Evolutionary conservation across 2,888 invertebrate species (phyloP).

Genomic region (Leucoma salicis): DNA sequence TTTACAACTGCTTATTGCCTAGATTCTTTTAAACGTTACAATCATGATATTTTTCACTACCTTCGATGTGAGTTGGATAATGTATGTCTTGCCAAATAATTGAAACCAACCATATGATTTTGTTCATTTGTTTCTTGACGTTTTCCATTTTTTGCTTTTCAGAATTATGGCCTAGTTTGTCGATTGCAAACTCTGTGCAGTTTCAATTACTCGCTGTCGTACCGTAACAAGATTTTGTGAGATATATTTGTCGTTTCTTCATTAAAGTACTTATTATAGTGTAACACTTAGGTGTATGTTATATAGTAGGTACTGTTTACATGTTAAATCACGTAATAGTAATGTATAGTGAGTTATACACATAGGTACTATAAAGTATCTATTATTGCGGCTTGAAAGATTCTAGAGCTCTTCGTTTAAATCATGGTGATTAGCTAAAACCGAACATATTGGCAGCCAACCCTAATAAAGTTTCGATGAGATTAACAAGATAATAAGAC

Average conservation of each 20-base stretch:
- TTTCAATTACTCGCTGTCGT: conserved; percentile 11
- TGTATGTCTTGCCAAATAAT: conserved; percentile 74
- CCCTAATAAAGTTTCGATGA: too few relatives aligned
- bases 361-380: too few relatives aligned
- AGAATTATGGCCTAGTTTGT: conserved; percentile 19
- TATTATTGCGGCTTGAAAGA: too few relatives aligned
- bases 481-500: too few relatives aligned
- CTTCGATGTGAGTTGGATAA: conserved; percentile 58
- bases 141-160: conserved; percentile 62
- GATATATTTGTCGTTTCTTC: conserved; percentile 1
- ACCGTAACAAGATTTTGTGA: not conserved
- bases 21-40: conserved; percentile 49
- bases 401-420: too few relatives aligned
- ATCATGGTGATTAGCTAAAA: too few relatives aligned
- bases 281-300: too few relatives aligned
- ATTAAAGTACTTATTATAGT: not conserved
- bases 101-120: conserved; percentile 77
- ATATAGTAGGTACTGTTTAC: too few relatives aligned
- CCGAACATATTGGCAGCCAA: too few relatives aligned
- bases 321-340: too few relatives aligned
- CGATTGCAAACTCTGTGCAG: conserved; percentile 26
- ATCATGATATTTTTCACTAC: conserved; percentile 58
- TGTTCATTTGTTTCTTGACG: conserved; percentile 72
- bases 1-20: conserved; percentile 59
- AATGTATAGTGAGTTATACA: too few relatives aligned